A percentile compares a stretch with the other conserved stretches of the same genome.
Evolutionary conservation across 2,888 invertebrate species (phyloP).

Genomic region (Electrophaes corylata): DNA sequence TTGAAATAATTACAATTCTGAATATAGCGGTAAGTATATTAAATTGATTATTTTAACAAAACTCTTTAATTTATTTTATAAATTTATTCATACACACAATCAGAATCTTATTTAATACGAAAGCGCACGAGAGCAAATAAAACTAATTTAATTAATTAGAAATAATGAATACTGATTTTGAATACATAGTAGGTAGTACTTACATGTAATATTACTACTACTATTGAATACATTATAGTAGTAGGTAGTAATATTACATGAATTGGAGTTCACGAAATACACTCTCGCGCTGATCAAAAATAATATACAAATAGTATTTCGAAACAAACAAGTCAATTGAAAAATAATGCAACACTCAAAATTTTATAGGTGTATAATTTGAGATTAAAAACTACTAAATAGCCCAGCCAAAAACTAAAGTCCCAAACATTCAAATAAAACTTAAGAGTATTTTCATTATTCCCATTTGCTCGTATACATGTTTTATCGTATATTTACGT

Average conservation of each 20-base stretch:
- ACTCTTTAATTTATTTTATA: conserved; percentile 13
- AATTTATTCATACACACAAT: conserved; percentile 29
- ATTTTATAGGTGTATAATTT: not conserved
- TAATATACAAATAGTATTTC: conserved; percentile 5
- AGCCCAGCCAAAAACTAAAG: conserved; percentile 21
- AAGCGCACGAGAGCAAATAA: conserved; percentile 19
- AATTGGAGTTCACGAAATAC: not conserved
- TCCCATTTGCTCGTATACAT: conserved; percentile 41
- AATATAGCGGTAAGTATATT: conserved; percentile 23
- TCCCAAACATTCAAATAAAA: conserved; percentile 26
- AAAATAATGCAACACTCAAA: not conserved
- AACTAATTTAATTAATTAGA: not conserved
- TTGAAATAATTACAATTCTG: conserved; percentile 35
- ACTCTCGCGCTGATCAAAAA: conserved; percentile 5
- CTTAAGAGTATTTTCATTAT: conserved; percentile 15
- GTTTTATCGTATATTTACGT: conserved; percentile 37
- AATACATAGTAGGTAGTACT: too few relatives aligned
- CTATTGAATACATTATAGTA: too few relatives aligned
- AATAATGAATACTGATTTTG: conserved; percentile 4
- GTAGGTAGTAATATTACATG: conserved; percentile 1
- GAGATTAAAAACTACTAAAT: not conserved
- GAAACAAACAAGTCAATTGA: not conserved
- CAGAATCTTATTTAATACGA: conserved; percentile 16
- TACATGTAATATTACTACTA: too few relatives aligned
- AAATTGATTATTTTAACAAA: conserved; percentile 28